Evolutionary conservation across 1,140 invertebrate species (phyloP).

Genomic region (Orchesella cincta): DNA sequence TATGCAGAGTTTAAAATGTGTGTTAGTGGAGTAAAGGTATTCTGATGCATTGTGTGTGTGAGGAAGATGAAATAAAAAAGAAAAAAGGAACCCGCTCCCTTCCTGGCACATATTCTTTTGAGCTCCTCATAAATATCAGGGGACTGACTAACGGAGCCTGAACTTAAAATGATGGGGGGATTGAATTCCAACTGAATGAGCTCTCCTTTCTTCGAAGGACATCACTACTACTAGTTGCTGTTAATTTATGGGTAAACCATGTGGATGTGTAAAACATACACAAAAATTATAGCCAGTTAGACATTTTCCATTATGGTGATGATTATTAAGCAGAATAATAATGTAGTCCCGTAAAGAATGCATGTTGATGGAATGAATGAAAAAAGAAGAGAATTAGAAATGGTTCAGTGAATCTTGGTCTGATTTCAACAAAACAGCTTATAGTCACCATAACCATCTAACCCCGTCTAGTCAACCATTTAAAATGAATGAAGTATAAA

Average conservation of each 20-base stretch:
- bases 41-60: background rate
- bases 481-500: background rate
- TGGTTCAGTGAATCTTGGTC: no score
- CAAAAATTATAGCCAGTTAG: background rate
- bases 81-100: background rate
- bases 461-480: background rate
- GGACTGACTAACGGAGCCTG: background rate
- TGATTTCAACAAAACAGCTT: conserved; percentile 2
- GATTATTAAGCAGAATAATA: background rate
- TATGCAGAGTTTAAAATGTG: background rate
- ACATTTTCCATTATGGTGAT: conserved; percentile 1
- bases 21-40: background rate
- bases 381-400: background rate
- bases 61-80: background rate
- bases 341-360: background rate
- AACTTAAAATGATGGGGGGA: background rate
- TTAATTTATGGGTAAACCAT: background rate
- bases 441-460: no score
- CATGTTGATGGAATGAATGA: background rate
- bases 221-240: background rate
- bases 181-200: background rate
- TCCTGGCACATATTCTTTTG: background rate
- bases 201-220: background rate
- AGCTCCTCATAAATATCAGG: background rate
- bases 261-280: background rate